phyloP scores from a whole-genome alignment of 2,113 vertebrate genomes.

The Hypomesus transpacificus region DNA sequence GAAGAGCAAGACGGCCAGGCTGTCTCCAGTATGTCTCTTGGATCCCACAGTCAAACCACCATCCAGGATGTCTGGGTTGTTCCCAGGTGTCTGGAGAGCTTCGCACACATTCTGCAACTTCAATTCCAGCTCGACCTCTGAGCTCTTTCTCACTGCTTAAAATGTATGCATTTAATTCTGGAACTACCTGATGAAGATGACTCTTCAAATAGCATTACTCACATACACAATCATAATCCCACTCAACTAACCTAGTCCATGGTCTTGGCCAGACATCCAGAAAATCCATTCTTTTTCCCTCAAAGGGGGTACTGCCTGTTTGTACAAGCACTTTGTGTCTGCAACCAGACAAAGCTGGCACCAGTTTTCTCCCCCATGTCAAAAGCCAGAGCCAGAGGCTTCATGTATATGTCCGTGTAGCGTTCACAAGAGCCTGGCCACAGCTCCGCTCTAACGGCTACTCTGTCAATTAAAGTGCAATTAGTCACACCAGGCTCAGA shows the following conservation, averaged over 20 bases:
- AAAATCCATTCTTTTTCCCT: slow-evolving; percentile 15
- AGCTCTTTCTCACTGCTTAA: neutral
- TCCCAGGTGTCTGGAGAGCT: slow-evolving; percentile 38
- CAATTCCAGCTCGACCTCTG: neutral
- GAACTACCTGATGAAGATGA: neutral
- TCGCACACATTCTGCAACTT: neutral
- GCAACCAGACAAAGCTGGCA: slow-evolving; percentile 13
- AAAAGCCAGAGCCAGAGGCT: neutral
- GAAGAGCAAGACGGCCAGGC: slow-evolving; percentile 12
- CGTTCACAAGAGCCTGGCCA: slow-evolving; percentile 19
- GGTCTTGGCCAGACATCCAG: slow-evolving; percentile 4
- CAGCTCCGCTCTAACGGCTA: slow-evolving; percentile 13
- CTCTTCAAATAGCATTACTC: neutral
- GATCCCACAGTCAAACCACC: slow-evolving; percentile 29
- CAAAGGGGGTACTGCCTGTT: slow-evolving; percentile 9
- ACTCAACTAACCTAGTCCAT: neutral
- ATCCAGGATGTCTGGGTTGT: slow-evolving; percentile 40
- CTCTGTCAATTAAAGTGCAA: slow-evolving; percentile 70
- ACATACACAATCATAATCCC: slow-evolving; percentile 10
- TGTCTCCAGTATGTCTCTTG: slow-evolving; percentile 33
- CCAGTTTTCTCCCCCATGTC: slow-evolving; percentile 20
- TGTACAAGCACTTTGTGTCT: slow-evolving; percentile 12
- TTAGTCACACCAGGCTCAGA: slow-evolving; percentile 64
- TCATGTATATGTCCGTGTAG: slow-evolving; percentile 13
- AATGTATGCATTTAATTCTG: neutral